These are phyloP conservation scores for Helogale parvula DNA, from an alignment of 2,113 vertebrate genomes.

Conservation along the genomic window DNA sequence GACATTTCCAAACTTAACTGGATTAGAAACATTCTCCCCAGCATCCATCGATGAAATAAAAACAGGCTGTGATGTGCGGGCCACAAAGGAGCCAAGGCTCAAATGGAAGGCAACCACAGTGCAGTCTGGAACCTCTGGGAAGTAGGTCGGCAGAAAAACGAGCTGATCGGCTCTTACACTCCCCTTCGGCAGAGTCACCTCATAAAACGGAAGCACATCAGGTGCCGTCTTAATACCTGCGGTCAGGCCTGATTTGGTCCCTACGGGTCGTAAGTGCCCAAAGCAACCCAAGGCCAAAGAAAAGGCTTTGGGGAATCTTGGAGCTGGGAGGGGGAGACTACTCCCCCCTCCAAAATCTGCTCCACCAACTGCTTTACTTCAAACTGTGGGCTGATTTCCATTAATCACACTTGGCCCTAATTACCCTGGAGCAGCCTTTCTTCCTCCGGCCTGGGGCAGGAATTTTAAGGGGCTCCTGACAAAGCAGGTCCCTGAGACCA, in stretches of 20 bases:
- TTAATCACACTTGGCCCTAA: conserved; percentile 76
- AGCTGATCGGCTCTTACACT: conserved; percentile 53
- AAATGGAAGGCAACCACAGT: conserved; percentile 37
- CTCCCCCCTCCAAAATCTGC: conserved; percentile 25
- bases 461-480: conserved; percentile 74
- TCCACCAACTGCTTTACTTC: conserved; percentile 67
- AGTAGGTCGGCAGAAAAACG: conserved; percentile 36
- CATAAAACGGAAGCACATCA: neutral
- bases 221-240: conserved; percentile 31
- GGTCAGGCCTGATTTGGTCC: neutral
- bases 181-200: conserved; percentile 36
- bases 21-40: conserved; percentile 46
- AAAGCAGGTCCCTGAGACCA: conserved; percentile 58
- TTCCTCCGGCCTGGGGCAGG: conserved; percentile 64
- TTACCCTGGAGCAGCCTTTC: conserved; percentile 73
- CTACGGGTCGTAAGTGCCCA: neutral
- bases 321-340: neutral
- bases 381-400: conserved; percentile 73
- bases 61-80: conserved; percentile 21
- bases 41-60: conserved; percentile 36
- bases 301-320: conserved; percentile 62
- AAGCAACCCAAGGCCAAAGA: conserved; percentile 49
- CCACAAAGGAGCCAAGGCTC: conserved; percentile 14
- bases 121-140: conserved; percentile 42
- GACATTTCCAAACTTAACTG: conserved; percentile 25